Conservation (phyloP, 1,140 invertebrate genomes). For the Drosophila sturtevanti region DNA sequence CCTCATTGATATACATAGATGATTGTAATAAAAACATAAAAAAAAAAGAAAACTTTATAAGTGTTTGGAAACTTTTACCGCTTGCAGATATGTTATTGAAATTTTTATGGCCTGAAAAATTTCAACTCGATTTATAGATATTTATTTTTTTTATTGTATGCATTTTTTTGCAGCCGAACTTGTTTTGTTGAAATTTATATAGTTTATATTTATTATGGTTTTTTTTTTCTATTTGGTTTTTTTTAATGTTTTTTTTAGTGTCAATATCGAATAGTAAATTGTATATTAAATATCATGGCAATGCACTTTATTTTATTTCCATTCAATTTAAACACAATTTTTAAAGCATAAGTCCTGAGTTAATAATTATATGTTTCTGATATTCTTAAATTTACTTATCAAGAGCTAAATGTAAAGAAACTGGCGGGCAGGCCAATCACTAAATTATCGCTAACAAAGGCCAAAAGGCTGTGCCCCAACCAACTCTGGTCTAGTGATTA, state of each 20-base stretch:
- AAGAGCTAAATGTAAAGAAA: not conserved
- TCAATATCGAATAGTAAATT: not conserved
- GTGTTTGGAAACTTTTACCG: not conserved
- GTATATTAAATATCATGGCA: not conserved
- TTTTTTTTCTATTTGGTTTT: constrained; percentile 19
- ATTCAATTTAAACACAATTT: not conserved
- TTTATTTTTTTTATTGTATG: constrained; percentile 8
- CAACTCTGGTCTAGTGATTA: constrained; percentile 44
- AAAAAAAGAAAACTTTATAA: not conserved
- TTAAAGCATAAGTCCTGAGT: not conserved
- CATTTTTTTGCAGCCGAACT: constrained; percentile 14
- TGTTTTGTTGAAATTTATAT: not conserved
- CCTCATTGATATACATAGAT: not conserved
- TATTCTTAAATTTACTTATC: constrained; percentile 1
- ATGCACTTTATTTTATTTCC: not conserved
- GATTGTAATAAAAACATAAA: not conserved
- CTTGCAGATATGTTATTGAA: constrained; percentile 53
- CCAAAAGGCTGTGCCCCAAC: not conserved
- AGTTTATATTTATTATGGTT: not conserved
- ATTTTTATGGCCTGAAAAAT: constrained; percentile 30
- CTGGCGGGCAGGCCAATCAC: constrained; percentile 5
- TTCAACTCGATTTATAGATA: not conserved
- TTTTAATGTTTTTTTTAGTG: not conserved
- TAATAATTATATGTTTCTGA: not conserved
- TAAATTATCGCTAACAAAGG: constrained; percentile 29